phyloP scores from a whole-genome alignment of 1,140 invertebrate species.

The Maconellicoccus hirsutus region DNA sequence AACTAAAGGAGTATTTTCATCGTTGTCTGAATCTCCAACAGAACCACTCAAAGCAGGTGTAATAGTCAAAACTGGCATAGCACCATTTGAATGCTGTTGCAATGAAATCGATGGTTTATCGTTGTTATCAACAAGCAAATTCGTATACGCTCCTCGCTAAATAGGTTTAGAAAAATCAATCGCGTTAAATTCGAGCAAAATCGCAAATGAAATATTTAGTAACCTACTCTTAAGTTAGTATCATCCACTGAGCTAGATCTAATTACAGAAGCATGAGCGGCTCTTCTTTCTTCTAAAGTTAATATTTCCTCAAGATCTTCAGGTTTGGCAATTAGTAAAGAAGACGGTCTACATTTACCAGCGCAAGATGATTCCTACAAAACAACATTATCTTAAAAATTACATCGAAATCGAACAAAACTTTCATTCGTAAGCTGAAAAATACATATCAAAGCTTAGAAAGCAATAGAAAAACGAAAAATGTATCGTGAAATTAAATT shows the following conservation, averaged over 20 bases:
- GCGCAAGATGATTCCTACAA: not conserved
- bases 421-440: no score
- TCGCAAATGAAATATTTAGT: not conserved
- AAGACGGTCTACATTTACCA: not conserved
- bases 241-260: not conserved
- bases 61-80: slow-evolving; percentile 12
- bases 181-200: not conserved
- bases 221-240: not conserved
- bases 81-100: not conserved
- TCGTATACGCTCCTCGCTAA: not conserved
- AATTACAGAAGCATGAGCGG: slow-evolving; percentile 3
- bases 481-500: no score
- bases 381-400: not conserved
- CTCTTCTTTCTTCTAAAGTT: slow-evolving; percentile 3
- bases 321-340: slow-evolving; percentile 6
- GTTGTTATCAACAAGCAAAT: not conserved
- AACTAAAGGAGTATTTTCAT: slow-evolving; percentile 50
- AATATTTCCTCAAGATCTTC: slow-evolving; percentile 8
- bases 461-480: no score
- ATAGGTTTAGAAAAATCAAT: not conserved
- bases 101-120: not conserved
- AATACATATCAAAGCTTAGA: no score
- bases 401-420: no score
- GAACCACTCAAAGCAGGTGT: slow-evolving; percentile 10
- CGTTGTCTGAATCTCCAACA: slow-evolving; percentile 38